Conservation (phyloP, 2,797 vertebrate genomes). For the Acropternis orthonyx region DNA sequence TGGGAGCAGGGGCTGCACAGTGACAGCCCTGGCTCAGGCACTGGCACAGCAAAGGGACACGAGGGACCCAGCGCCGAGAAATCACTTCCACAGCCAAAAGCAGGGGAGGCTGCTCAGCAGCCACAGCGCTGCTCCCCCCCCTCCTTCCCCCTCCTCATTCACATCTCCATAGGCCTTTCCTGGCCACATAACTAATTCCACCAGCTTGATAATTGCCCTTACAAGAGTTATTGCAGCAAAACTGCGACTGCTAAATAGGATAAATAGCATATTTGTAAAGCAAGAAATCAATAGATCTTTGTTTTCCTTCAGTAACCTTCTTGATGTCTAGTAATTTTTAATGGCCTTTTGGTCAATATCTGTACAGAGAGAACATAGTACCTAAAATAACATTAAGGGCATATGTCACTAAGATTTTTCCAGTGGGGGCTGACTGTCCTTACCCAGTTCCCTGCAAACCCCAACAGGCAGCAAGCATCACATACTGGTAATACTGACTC, state of each 20-base stretch:
- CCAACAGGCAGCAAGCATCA: neutral
- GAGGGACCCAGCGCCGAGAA: neutral
- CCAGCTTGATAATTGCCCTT: neutral
- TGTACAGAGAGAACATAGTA: neutral
- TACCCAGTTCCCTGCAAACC: neutral
- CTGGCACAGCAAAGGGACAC: neutral
- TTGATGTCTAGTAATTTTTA: slow-evolving; percentile 27
- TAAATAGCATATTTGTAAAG: slow-evolving; percentile 10
- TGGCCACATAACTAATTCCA: neutral
- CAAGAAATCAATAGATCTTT: slow-evolving; percentile 40
- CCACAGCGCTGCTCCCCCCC: neutral
- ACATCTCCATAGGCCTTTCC: neutral
- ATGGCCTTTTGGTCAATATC: neutral
- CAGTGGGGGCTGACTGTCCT: neutral
- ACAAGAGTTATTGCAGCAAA: slow-evolving; percentile 1
- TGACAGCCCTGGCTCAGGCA: neutral
- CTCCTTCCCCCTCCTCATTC: neutral
- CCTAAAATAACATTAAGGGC: neutral
- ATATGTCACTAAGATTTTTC: neutral
- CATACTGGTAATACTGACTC: neutral
- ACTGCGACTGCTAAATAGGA: slow-evolving; percentile 15
- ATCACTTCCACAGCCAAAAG: neutral
- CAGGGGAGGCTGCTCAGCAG: neutral
- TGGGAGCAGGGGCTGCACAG: neutral
- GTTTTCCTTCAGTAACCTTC: slow-evolving; percentile 22